Evolutionary conservation across 2,113 vertebrate species (phyloP), one percentile per base, ranked within the genome.

Genomic region (Eptesicus fuscus): DNA sequence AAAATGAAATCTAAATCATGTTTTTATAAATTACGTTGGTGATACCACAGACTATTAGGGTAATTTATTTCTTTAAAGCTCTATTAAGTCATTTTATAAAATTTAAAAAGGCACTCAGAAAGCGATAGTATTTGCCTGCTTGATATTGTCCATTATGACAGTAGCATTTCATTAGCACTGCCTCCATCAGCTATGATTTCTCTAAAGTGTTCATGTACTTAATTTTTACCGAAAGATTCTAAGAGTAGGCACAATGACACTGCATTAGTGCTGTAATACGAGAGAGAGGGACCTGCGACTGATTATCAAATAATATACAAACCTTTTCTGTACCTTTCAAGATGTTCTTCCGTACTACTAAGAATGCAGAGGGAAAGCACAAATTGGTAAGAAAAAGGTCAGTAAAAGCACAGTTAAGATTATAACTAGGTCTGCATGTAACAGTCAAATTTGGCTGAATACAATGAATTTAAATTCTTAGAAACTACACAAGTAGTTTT

Each of bases 71-170:
- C 88, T 90, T 98, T 98, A 98, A 98, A 98, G 98, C 98, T 98
- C 96, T 97, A 80, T 79, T 49, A 90, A 92, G 82, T 97, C 77
- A 97, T 96, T 92, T 93, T 80, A 88, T 18, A 93, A 98, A 98
- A 96, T 97, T 97, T 97, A 97, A 97, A 97, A 98, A 98, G 98
- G 98, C 98, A 98, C 98, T 98, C 98, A 95, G 70, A 97, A 95
- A 96, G 97, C 49, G 67, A 83, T 94, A 92, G 79, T 90, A 56
- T 78, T n/a, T 95, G 93, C 93, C 96, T 89, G 94, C 74, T 91
- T 90, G 53, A 40, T 69, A 61, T 10, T 87, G 23, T 86, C 76
- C 65, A 71, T 71, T 47, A 47, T 93, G 87, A 76, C 76, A 61
- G 92, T 59, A 97, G 73, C 90, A 90, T 91, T 94, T 92, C 78